Evolutionary conservation across 1,140 invertebrate species (phyloP).

Genomic region (Homarus americanus): DNA sequence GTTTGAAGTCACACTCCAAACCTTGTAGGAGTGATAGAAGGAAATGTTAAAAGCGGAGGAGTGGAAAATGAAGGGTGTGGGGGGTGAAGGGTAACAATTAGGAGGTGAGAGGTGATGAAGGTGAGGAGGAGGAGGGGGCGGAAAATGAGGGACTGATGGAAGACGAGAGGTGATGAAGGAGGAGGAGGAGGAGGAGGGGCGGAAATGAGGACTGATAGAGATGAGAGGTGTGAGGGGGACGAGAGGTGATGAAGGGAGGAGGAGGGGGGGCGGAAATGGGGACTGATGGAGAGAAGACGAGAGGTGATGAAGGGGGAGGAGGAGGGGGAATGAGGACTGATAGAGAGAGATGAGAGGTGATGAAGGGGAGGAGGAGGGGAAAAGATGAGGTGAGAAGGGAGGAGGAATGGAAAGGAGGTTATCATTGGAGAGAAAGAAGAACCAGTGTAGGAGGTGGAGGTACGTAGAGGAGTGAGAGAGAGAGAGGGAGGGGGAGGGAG

Average conservation of each 20-base stretch:
- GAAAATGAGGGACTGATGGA: neutral
- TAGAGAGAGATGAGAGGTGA: neutral
- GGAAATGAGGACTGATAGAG: neutral
- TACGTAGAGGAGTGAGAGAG: neutral
- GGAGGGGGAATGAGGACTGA: neutral
- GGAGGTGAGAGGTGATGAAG: no score
- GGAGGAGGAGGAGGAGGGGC: no score
- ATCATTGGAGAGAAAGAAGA: no score
- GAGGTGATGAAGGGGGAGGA: neutral
- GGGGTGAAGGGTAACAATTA: no score
- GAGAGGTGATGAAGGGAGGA: neutral
- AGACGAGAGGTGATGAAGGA: neutral
- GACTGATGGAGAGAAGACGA: no score
- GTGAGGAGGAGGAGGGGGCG: neutral
- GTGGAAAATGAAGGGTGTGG: neutral
- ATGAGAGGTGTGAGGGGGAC: neutral
- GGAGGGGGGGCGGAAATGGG: no score
- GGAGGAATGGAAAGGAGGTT: neutral
- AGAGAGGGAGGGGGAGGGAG: neutral
- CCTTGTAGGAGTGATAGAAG: no score
- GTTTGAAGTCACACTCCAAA: no score
- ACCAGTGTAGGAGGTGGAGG: no score
- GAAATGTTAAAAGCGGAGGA: no score
- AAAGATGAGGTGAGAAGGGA: neutral
- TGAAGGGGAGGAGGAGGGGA: slow-evolving; percentile 9